Evolutionary conservation across 2,888 invertebrate species (phyloP), one percentile per base, ranked within the genome.

Genomic region (Andrena haemorrhoa): DNA sequence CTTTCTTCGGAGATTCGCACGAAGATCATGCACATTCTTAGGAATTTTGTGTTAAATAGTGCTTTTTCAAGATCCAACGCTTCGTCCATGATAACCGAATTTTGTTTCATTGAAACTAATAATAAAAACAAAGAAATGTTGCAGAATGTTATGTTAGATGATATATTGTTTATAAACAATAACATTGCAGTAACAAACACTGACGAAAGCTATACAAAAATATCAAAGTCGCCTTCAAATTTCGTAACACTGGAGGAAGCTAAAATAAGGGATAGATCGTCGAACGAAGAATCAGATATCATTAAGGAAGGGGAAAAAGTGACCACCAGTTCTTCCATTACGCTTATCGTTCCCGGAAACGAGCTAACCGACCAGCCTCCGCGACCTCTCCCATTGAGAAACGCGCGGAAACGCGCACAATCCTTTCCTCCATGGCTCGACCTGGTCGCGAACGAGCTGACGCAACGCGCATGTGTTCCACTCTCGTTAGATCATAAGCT

Each of bases 391-490:
- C 89, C 75, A 73, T 72, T 74, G 82, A 85, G 83, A 84, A 87
- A 89, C 71, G 85, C 86, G 85, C 88, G 80, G 81, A 88, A 88
- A 88, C 88, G 88, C 87, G 92, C 86, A 88, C 85, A 88, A 88
- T 89, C 90, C 89, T 88, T 81, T 83, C 87, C 90, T 88, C 84
- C 87, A 86, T 85, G 90, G 88, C 88, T 88, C 88, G 90, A 88
- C 85, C 91, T 91, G 91, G 91, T 92, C 91, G 91, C 91, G 88
- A 91, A 83, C 89, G 91, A 92, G 93, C 92, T 92, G 93, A 91
- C 87, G 92, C 92, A 92, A 92, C 92, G 91, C 91, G 92, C 93
- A 94, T 94, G 94, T 94, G 93, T 94, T 94, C 93, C 93, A 93
- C 92, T 93, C 93, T 91, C 90, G 91, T 92, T 93, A 92, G 91